Conservation (phyloP, 92 coral and sea anemone species). For the Palythoa grandiflora region DNA sequence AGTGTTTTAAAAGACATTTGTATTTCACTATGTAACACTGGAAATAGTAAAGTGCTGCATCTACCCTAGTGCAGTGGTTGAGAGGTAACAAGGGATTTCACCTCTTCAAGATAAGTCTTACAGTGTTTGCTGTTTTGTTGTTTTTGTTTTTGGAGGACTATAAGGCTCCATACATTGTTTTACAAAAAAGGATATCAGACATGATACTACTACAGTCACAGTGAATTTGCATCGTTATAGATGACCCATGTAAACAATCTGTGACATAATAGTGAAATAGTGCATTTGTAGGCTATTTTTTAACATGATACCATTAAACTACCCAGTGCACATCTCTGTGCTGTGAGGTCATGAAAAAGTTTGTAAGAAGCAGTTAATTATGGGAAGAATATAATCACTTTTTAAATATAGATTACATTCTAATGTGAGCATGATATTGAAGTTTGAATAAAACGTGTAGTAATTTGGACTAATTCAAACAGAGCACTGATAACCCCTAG, state of each 20-base stretch:
- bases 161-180: not conserved
- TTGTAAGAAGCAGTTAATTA: constrained; percentile 21
- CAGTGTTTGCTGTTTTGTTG: constrained; percentile 18
- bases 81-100: constrained; percentile 21
- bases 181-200: constrained; percentile 7
- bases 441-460: constrained; percentile 24
- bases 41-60: constrained; percentile 26
- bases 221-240: constrained; percentile 3
- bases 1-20: not conserved
- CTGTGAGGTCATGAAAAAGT: not conserved
- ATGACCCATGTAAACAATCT: constrained; percentile 13
- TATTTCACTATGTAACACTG: constrained; percentile 29
- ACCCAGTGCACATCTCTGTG: constrained; percentile 12
- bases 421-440: constrained; percentile 7
- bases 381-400: not conserved
- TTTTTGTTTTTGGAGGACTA: not conserved
- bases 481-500: constrained; percentile 10
- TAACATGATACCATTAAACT: not conserved
- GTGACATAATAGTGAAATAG: not conserved
- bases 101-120: constrained; percentile 20
- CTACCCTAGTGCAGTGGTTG: constrained; percentile 17
- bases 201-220: constrained; percentile 15
- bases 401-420: not conserved
- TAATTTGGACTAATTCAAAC: constrained; percentile 17
- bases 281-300: not conserved